These are phyloP conservation scores for Bubo blakistoni DNA, from an alignment of 2,113 vertebrate genomes.

Conservation along the genomic window DNA sequence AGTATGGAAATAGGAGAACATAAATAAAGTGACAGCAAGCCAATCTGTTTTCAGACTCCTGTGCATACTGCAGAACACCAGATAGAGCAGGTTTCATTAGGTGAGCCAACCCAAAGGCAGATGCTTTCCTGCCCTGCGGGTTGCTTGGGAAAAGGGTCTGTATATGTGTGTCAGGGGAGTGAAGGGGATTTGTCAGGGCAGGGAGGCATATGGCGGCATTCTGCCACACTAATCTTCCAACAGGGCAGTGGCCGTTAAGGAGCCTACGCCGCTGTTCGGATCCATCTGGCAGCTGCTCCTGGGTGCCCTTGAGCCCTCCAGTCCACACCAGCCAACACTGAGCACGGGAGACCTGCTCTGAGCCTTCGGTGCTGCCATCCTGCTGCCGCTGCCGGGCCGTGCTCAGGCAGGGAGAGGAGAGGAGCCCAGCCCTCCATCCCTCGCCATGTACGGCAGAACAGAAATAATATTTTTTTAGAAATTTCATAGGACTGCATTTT, in stretches of 20 bases:
- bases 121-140: not conserved
- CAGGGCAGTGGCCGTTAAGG: not conserved
- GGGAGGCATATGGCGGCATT: not conserved
- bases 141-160: not conserved
- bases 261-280: fast-evolving
- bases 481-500: not conserved
- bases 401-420: fast-evolving
- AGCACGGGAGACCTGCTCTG: fast-evolving
- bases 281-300: not conserved
- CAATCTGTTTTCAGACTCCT: not conserved
- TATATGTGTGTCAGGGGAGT: not conserved
- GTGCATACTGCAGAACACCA: not conserved
- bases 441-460: fast-evolving
- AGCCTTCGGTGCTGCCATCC: fast-evolving
- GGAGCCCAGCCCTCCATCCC: not conserved
- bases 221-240: not conserved
- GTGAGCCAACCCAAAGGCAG: not conserved
- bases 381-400: fast-evolving
- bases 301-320: not conserved
- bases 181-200: not conserved
- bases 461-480: fast-evolving
- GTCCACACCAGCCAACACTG: fast-evolving
- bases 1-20: not conserved
- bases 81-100: not conserved
- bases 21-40: not conserved